Conservation (phyloP, 2,888 invertebrate species). For the Augiades crinisus region DNA sequence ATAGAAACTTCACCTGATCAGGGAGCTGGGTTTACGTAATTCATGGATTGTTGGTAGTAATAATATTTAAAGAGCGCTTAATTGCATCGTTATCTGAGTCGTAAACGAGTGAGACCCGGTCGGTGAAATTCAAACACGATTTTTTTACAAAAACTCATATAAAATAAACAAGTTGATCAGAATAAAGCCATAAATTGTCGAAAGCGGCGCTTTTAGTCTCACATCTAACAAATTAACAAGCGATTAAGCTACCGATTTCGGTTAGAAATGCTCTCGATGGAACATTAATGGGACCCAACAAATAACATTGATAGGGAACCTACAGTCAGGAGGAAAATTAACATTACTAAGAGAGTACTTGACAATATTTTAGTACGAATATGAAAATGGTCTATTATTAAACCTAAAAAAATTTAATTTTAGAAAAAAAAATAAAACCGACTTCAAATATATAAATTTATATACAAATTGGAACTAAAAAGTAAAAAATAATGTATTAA, state of each 20-base stretch:
- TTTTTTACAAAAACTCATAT: slow-evolving; percentile 46
- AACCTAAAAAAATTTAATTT: no score
- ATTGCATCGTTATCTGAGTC: slow-evolving; percentile 50
- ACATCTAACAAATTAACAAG: slow-evolving; percentile 76
- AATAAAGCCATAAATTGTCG: slow-evolving; percentile 75
- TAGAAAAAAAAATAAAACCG: no score
- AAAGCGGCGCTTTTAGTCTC: slow-evolving; percentile 69
- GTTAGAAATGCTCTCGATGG: slow-evolving; percentile 56
- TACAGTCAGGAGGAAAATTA: slow-evolving; percentile 28
- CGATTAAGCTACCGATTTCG: slow-evolving; percentile 78
- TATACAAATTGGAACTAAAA: no score
- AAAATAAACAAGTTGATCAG: slow-evolving; percentile 62
- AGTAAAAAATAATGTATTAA: no score
- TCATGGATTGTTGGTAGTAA: slow-evolving; percentile 22
- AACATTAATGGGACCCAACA: slow-evolving; percentile 66
- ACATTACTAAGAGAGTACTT: neutral
- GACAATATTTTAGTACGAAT: no score
- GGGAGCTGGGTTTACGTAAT: slow-evolving; percentile 23
- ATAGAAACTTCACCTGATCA: slow-evolving; percentile 17
- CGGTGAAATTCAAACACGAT: slow-evolving; percentile 44
- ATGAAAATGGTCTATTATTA: no score
- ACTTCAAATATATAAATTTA: no score
- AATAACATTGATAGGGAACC: slow-evolving; percentile 57
- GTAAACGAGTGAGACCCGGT: slow-evolving; percentile 40
- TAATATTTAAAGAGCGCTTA: slow-evolving; percentile 42